Percentiles rank a stretch among this genome's conserved stretches.
Evolutionary conservation across 2,888 invertebrate species (phyloP).

Genomic region (Drepanosiphum platanoidis): DNA sequence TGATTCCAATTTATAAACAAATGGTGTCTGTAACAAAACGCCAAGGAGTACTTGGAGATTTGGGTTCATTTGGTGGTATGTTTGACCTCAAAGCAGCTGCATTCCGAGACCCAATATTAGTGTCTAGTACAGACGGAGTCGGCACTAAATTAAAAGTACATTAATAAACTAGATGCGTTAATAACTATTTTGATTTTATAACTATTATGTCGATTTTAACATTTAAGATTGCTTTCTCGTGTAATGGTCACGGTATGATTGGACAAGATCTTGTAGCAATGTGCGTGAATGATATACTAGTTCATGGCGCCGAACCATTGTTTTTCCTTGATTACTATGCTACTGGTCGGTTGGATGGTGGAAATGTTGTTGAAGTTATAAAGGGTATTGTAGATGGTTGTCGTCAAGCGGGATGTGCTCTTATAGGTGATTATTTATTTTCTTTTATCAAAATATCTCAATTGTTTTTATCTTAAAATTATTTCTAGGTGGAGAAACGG

Average conservation of each 20-base stretch:
- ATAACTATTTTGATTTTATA: conserved; percentile 38
- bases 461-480: conserved; percentile 14
- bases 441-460: not conserved
- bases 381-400: conserved; percentile 91
- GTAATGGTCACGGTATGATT: conserved; percentile 81
- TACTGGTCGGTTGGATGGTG: conserved; percentile 84
- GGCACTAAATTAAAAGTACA: conserved; percentile 93
- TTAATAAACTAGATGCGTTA: not conserved
- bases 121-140: conserved; percentile 95
- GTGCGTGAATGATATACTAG: conserved; percentile 96
- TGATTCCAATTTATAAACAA: conserved; percentile 85
- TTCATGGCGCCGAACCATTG: conserved; percentile 94
- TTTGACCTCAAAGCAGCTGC: conserved; percentile 84
- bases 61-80: conserved; percentile 94
- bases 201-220: conserved; percentile 65
- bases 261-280: conserved; percentile 97
- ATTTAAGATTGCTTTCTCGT: conserved; percentile 85
- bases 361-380: conserved; percentile 81
- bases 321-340: conserved; percentile 98
- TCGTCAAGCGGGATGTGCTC: conserved; percentile 82
- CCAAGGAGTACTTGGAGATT: conserved; percentile 80
- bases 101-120: conserved; percentile 84
- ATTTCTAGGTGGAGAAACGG: conserved; percentile 87
- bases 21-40: conserved; percentile 81
- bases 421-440: conserved; percentile 76